These are phyloP conservation scores for Loxodonta africana DNA, from an alignment of 2,113 vertebrate species.

Conservation along the genomic window DNA sequence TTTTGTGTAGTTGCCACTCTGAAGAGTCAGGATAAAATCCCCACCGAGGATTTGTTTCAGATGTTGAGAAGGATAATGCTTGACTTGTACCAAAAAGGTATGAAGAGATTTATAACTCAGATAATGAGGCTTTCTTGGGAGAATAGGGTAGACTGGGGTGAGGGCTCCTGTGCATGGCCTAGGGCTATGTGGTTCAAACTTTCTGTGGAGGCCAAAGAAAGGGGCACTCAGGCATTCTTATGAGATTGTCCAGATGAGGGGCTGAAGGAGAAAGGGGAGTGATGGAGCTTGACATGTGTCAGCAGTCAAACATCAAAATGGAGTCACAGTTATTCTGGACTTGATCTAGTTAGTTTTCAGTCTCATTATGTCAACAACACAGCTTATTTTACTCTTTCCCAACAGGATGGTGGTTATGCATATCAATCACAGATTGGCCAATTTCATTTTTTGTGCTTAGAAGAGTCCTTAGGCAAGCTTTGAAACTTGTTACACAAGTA, in stretches of 20 bases:
- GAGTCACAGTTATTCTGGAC: background rate
- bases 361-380: background rate
- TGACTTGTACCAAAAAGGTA: background rate
- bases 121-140: background rate
- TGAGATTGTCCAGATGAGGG: background rate
- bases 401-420: background rate
- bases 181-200: background rate
- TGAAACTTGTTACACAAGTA: background rate
- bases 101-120: background rate
- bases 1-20: background rate
- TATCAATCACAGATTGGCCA: background rate
- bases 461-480: background rate
- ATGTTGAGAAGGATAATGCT: background rate
- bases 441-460: background rate
- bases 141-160: background rate
- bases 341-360: background rate
- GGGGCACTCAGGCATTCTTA: background rate
- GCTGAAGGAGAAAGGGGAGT: background rate
- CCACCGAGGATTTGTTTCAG: background rate
- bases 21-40: background rate
- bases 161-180: background rate
- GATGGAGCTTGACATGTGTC: rapidly evolving
- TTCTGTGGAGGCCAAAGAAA: background rate
- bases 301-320: background rate
- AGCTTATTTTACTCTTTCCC: background rate